Conservation (phyloP, 2,797 vertebrate genomes). For the Podarcis siculus region DNA sequence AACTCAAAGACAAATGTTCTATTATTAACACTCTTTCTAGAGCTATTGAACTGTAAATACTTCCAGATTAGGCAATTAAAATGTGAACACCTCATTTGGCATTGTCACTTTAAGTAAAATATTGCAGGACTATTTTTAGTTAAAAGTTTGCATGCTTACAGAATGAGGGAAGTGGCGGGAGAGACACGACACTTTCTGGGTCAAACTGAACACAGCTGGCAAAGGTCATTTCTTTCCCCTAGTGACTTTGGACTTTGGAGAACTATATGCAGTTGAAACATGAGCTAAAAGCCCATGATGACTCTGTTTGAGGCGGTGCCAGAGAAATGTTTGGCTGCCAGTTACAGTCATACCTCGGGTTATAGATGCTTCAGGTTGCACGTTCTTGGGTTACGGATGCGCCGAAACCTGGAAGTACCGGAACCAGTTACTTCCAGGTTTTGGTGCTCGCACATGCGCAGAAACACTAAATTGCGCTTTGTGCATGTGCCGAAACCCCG, state of each 20-base stretch:
- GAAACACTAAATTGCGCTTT: no score
- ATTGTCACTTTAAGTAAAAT: slow-evolving; percentile 48
- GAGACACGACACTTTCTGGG: neutral
- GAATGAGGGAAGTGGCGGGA: neutral
- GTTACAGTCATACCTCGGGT: neutral
- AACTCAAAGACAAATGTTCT: slow-evolving; percentile 50
- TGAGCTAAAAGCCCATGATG: neutral
- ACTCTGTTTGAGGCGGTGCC: slow-evolving; percentile 4
- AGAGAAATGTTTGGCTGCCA: slow-evolving; percentile 4
- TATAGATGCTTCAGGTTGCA: no score
- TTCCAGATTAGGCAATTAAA: slow-evolving; percentile 42
- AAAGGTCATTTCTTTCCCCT: slow-evolving; percentile 2
- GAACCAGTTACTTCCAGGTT: no score
- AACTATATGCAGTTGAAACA: neutral
- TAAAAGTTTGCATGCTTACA: slow-evolving; percentile 45
- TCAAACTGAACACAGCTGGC: neutral
- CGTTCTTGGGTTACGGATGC: no score
- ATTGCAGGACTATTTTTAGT: slow-evolving; percentile 48
- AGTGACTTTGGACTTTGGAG: slow-evolving; percentile 6
- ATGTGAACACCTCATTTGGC: slow-evolving; percentile 41
- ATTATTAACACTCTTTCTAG: slow-evolving; percentile 55
- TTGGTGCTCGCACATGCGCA: no score
- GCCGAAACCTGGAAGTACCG: no score
- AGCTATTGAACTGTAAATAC: slow-evolving; percentile 58
- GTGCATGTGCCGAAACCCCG: no score